Conservation (phyloP, 2,888 invertebrate species). For the Drosophila aldrichi region DNA sequence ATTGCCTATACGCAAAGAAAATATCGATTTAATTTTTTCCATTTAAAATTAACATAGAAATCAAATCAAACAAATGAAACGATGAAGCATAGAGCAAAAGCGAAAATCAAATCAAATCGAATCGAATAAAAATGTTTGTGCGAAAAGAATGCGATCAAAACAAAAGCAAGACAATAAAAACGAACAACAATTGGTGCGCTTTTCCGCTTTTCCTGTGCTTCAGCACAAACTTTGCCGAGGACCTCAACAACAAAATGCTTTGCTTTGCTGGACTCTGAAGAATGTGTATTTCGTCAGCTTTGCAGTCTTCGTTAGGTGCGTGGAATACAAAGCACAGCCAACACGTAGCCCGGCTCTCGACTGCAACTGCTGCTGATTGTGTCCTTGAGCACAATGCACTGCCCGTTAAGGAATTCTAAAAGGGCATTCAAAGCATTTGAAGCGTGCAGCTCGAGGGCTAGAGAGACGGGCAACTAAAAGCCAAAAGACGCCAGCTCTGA, state of each 20-base stretch:
- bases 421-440: conserved; percentile 59
- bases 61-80: conserved; percentile 68
- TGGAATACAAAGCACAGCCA: background rate
- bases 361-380: conserved; percentile 19
- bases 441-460: conserved; percentile 50
- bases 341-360: background rate
- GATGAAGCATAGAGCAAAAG: conserved; percentile 19
- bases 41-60: conserved; percentile 72
- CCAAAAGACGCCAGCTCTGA: background rate
- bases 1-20: background rate
- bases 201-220: background rate
- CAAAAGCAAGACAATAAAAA: conserved; percentile 17
- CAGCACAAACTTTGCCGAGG: conserved; percentile 25
- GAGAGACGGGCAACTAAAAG: background rate
- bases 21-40: conserved; percentile 63
- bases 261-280: conserved; percentile 13
- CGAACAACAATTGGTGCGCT: conserved; percentile 1
- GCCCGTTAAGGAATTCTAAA: conserved; percentile 25
- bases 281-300: conserved; percentile 34
- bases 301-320: conserved; percentile 13
- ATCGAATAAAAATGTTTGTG: conserved; percentile 53
- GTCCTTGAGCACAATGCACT: conserved; percentile 63
- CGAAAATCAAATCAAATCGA: conserved; percentile 45
- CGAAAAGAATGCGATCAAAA: conserved; percentile 29
- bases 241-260: conserved; percentile 4